Evolutionary conservation across 2,888 invertebrate genomes (phyloP).

Genomic region (Ennomos fuscantarius): DNA sequence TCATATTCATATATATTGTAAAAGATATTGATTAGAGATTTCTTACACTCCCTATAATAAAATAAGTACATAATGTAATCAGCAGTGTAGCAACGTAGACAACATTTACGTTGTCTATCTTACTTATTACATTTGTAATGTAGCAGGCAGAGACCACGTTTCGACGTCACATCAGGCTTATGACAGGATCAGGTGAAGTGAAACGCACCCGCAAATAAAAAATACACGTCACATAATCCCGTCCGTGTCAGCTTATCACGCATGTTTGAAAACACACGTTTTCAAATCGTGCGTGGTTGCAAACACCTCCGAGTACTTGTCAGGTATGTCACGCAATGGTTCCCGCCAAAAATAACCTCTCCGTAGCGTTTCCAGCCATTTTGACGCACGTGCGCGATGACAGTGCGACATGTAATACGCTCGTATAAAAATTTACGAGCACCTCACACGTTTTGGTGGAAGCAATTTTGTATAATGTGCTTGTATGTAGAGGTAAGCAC

Average conservation of each 20-base stretch:
- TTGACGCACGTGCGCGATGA: constrained; percentile 55
- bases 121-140: no score
- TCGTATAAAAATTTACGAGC: constrained; percentile 74
- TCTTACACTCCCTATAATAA: no score
- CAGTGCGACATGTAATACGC: constrained; percentile 61
- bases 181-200: constrained; percentile 14
- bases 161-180: constrained; percentile 15
- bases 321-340: constrained; percentile 68
- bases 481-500: constrained; percentile 5
- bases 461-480: constrained; percentile 40
- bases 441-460: constrained; percentile 58
- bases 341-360: constrained; percentile 59
- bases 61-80: no score
- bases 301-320: constrained; percentile 51
- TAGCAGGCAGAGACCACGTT: no score
- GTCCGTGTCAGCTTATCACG: constrained; percentile 46
- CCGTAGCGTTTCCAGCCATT: constrained; percentile 49
- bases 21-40: no score
- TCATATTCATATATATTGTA: no score
- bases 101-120: no score
- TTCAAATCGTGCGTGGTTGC: constrained; percentile 65
- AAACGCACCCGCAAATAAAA: constrained; percentile 31
- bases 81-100: no score
- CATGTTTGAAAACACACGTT: constrained; percentile 57
- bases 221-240: constrained; percentile 36